These are phyloP conservation scores for Phyllopteryx taeniolatus DNA, from an alignment of 2,113 vertebrate species.

Conservation along the genomic window DNA sequence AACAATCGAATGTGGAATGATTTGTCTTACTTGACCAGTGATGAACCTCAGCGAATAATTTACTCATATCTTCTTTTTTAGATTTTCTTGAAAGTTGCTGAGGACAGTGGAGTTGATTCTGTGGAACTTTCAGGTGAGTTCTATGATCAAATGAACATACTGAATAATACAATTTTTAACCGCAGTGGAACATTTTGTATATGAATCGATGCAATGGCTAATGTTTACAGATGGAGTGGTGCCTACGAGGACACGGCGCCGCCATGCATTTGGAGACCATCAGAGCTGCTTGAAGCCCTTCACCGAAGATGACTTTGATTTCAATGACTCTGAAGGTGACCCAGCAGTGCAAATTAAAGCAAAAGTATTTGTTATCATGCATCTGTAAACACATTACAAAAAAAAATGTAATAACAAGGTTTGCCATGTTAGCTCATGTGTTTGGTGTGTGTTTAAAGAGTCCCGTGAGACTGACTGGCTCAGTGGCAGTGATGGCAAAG, in stretches of 20 bases:
- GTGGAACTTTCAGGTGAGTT: conserved; percentile 88
- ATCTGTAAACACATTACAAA: not conserved
- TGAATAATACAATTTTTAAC: not conserved
- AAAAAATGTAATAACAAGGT: not conserved
- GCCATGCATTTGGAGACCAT: conserved; percentile 87
- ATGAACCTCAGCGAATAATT: not conserved
- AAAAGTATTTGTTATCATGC: conserved; percentile 8
- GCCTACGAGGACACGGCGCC: conserved; percentile 85
- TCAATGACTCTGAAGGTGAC: conserved; percentile 93
- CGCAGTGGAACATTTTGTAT: not conserved
- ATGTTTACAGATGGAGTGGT: conserved; percentile 83
- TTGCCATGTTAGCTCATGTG: conserved; percentile 17
- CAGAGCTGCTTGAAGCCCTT: conserved; percentile 96
- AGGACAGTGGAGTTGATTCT: conserved; percentile 91
- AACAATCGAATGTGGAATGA: not conserved
- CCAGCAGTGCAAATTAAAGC: conserved; percentile 75
- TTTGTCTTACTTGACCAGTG: not conserved
- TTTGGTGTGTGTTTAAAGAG: conserved; percentile 70
- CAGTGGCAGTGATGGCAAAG: conserved; percentile 90
- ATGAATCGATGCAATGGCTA: no score
- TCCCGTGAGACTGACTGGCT: conserved; percentile 95
- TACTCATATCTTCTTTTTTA: conserved; percentile 44
- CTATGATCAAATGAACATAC: not conserved
- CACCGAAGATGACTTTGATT: conserved; percentile 93
- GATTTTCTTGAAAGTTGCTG: conserved; percentile 98